Base-by-base conservation (phyloP, 2,797 vertebrate species). In the Sciurus vulgaris region DNA sequence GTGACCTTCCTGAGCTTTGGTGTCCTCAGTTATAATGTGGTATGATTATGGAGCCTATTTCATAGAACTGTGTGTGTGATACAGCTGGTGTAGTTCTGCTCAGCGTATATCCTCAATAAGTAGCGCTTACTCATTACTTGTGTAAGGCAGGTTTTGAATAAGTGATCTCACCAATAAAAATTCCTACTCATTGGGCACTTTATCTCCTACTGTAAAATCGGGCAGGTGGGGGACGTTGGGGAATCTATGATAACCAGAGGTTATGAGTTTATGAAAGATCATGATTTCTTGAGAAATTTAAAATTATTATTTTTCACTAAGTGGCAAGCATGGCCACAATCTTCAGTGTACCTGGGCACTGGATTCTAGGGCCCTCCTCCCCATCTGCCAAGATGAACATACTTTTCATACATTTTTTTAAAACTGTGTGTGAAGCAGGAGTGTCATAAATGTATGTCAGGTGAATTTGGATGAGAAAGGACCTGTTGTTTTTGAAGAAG, bases 321-420 rank as follows among this genome's bases (percentile, higher is more conserved):
- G 33, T 54, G 82, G 28, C 73, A 69, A 89, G 44, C 8, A 6
- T 72, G 49, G 54, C 76, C 67, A n/a, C 54, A 65, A 44, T 51
- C 74, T 49, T 81, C 13, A 65, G 12, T n/a, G 7, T 77, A 38
- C 61, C 56, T 3, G 38, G 24, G 26, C 56, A 69, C 44, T 38
- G 30, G 63, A 54, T 89, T 92, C 82, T 54, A 72, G 70, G 79
- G 12, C 33, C 73, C 95, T 84, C 82, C 72, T 67, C 20, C 78
- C 35, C 35, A 20, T 35, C 63, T 91, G 35, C 65, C 63, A 83
- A 56, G 74, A 92, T 28, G 14, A 81, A 2, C 74, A 0, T 61
- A 67, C 35, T 41, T 78, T 85, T 78, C 30, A 47, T 65, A 61
- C 63, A 47, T 44, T 77, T 86, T 86, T 49, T 3, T 44, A 87